Base-by-base conservation (phyloP, 1,140 invertebrate genomes). In the Eriocheir sinensis region DNA sequence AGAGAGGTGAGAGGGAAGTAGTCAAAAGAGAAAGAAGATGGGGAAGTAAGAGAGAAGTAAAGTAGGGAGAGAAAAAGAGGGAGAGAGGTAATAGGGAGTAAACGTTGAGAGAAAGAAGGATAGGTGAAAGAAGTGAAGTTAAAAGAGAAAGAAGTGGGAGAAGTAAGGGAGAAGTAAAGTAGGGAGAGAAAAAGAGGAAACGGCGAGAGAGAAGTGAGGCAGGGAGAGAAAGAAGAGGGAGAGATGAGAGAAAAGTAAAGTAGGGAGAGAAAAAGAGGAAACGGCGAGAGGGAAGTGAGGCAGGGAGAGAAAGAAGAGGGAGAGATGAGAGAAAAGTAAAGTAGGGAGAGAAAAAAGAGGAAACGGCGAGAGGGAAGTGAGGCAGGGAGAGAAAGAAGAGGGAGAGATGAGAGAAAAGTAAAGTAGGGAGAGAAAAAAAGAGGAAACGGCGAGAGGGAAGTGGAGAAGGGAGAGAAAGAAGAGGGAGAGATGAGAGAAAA, bases 311-410 rank as follows among this genome's bases (percentile, higher is more conserved):
- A n/a, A 72, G 60, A 72, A 15, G 60, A 72, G 60, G n/a, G n/a
- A 72, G n/a, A 72, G 12, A 72, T 72, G n/a, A 15, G 60, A 72
- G n/a, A 72, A 72, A n/a, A 72, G 60, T 15, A 72, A 72, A 72
- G n/a, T 72, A 72, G 60, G n/a, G 60, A 72, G 60, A 72, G 60
- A 72, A n/a, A 72, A n/a, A 72, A 72, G 60, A 72, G n/a, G 60
- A n/a, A 72, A 15, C 12, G 60, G n/a, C 12, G 60, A n/a, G n/a
- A 15, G 60, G n/a, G n/a, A n/a, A 72, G n/a, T 72, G 60, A 72
- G n/a, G n/a, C n/a, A n/a, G n/a, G n/a, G 60, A 72, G 60, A n/a
- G n/a, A 72, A 72, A 72, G 60, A n/a, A 72, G n/a, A 72, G 60
- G n/a, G 60, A 72, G n/a, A 72, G 60, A n/a, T 15, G n/a, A n/a